These are phyloP conservation scores for Dromococcyx pavoninus DNA, from an alignment of 2,797 vertebrate genomes.

Conservation along the genomic window DNA sequence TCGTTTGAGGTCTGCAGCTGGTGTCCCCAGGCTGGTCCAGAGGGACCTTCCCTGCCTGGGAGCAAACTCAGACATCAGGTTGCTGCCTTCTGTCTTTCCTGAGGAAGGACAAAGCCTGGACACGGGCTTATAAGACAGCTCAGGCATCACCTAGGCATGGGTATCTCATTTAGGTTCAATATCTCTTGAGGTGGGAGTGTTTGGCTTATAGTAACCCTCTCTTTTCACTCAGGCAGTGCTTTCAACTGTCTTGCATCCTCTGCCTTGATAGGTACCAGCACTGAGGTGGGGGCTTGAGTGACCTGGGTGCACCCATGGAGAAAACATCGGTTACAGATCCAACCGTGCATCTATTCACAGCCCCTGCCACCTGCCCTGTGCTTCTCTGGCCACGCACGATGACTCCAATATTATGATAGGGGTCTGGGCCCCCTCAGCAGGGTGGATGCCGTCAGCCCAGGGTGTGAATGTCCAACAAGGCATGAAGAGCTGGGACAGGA, in stretches of 20 bases:
- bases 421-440: neutral
- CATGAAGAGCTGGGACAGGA: neutral
- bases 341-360: accelerated
- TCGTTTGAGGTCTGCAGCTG: neutral
- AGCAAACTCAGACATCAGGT: neutral
- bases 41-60: neutral
- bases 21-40: neutral
- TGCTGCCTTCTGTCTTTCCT: neutral
- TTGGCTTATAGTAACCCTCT: neutral
- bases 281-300: neutral
- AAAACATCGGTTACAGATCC: neutral
- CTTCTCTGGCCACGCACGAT: neutral
- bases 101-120: neutral
- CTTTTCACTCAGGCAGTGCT: neutral
- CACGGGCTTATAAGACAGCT: accelerated
- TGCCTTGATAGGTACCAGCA: neutral
- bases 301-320: neutral
- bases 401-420: accelerated
- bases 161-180: accelerated
- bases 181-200: neutral
- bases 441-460: neutral
- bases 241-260: neutral
- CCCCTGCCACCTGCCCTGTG: neutral
- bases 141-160: accelerated
- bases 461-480: neutral